phyloP scores from a whole-genome alignment of 2,113 vertebrate species.

The Pongo pygmaeus region DNA sequence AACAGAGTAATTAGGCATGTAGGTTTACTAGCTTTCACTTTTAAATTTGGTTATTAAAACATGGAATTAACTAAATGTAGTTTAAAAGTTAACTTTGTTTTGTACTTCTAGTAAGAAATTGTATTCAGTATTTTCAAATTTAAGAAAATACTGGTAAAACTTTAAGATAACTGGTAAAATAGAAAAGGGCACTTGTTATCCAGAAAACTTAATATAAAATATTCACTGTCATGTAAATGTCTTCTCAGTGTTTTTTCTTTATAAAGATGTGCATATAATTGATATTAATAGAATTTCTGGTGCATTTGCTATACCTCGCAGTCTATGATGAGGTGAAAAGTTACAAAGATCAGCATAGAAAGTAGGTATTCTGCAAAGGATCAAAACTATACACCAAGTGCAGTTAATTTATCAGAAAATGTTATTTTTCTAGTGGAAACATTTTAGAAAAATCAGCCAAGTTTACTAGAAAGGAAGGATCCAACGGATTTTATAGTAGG shows the following conservation, averaged over 20 bases:
- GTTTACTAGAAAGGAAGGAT: neutral
- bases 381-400: neutral
- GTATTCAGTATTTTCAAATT: constrained; percentile 1
- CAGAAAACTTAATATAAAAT: constrained; percentile 4
- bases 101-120: constrained; percentile 29
- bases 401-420: neutral
- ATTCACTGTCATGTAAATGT: neutral
- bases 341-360: neutral
- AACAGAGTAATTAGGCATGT: neutral
- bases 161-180: constrained; percentile 7
- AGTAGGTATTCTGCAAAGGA: neutral
- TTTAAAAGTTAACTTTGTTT: constrained; percentile 6
- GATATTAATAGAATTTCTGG: neutral
- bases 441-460: constrained; percentile 23
- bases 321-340: neutral
- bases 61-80: neutral
- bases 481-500: neutral
- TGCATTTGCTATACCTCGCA: neutral
- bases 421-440: neutral
- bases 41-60: neutral
- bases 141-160: neutral
- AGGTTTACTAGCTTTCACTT: neutral
- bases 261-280: neutral
- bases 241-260: neutral
- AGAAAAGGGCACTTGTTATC: neutral